phyloP scores from a whole-genome alignment of 2,888 invertebrate species.

The Nephrotoma appendiculata region DNA sequence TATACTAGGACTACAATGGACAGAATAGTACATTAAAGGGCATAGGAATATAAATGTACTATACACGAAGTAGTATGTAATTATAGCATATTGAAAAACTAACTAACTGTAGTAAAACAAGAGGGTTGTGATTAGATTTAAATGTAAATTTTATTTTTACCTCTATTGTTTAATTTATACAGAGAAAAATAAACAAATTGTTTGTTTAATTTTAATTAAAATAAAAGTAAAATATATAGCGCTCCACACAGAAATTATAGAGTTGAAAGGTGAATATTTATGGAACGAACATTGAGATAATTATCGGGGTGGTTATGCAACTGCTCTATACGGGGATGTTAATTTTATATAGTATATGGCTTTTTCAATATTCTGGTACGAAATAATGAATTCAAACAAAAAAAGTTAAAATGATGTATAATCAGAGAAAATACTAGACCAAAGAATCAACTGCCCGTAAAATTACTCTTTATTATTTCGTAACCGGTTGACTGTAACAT shows the following conservation, averaged over 20 bases:
- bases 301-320: neutral
- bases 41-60: neutral
- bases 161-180: neutral
- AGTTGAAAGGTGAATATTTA: neutral
- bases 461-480: neutral
- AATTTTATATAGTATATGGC: no score
- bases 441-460: neutral
- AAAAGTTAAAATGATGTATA: neutral
- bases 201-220: neutral
- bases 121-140: neutral
- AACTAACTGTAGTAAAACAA: neutral
- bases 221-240: neutral
- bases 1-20: neutral
- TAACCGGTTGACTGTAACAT: no score
- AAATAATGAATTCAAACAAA: neutral
- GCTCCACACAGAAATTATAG: neutral
- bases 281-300: neutral
- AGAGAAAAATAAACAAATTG: neutral
- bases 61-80: neutral
- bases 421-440: neutral
- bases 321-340: neutral
- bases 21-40: neutral
- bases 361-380: neutral
- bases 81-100: neutral
- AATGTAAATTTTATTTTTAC: neutral